phyloP scores from a whole-genome alignment of 2,113 vertebrate genomes.

The Brevimyrus niger region DNA sequence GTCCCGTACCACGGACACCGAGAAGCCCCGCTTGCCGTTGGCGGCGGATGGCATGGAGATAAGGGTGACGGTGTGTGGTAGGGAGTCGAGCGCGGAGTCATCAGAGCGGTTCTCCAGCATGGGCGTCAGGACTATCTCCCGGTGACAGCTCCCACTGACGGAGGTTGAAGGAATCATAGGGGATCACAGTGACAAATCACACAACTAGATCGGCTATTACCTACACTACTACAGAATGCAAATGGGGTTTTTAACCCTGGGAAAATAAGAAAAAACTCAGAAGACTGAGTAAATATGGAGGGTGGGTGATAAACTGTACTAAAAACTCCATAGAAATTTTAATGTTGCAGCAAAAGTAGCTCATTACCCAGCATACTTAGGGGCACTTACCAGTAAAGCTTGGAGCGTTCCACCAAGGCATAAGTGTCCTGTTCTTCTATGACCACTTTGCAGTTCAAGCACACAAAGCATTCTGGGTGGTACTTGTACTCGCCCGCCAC shows the following conservation, averaged over 20 bases:
- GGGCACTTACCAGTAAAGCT: slow-evolving; percentile 82
- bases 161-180: slow-evolving; percentile 9
- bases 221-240: neutral
- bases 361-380: neutral
- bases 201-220: neutral
- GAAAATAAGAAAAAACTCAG: neutral
- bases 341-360: neutral
- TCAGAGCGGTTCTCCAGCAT: slow-evolving; percentile 84
- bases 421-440: slow-evolving; percentile 90
- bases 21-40: slow-evolving; percentile 81
- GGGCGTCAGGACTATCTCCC: slow-evolving; percentile 82
- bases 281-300: neutral
- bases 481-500: slow-evolving; percentile 95
- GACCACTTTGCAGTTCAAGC: slow-evolving; percentile 88
- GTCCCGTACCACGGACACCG: slow-evolving; percentile 72
- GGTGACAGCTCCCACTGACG: slow-evolving; percentile 85
- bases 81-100: slow-evolving; percentile 73
- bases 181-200: neutral
- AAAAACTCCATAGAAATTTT: neutral
- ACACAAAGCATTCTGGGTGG: slow-evolving; percentile 93
- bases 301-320: neutral
- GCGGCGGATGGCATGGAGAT: slow-evolving; percentile 86
- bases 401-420: slow-evolving; percentile 81
- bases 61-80: slow-evolving; percentile 86
- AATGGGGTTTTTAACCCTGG: neutral